Percentiles rank a stretch among this genome's conserved stretches.
These are phyloP conservation scores for Casuarius casuarius DNA, from an alignment of 2,113 vertebrate species.

Conservation along the genomic window DNA sequence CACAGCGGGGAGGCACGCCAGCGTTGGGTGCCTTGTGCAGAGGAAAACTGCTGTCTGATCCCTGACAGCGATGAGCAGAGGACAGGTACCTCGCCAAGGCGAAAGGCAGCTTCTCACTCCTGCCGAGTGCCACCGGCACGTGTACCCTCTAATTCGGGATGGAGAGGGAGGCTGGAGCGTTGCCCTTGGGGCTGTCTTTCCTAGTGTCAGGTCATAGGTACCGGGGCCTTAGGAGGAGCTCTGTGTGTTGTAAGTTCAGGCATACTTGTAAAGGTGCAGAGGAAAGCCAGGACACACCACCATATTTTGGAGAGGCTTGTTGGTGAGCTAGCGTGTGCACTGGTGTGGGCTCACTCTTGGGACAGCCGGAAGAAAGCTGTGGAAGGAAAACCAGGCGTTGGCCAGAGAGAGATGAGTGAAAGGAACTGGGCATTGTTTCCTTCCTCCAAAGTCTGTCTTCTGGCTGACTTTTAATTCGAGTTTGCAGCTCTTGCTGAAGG, in stretches of 20 bases:
- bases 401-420: neutral
- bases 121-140: too few relatives aligned
- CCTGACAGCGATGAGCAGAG: too few relatives aligned
- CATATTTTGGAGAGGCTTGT: neutral
- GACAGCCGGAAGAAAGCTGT: neutral
- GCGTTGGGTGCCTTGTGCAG: rapidly evolving
- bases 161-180: too few relatives aligned
- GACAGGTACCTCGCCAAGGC: too few relatives aligned
- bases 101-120: too few relatives aligned
- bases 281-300: neutral
- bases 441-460: neutral
- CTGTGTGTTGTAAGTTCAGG: neutral
- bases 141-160: too few relatives aligned
- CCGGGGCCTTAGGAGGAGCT: neutral
- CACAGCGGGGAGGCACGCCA: rapidly evolving
- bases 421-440: neutral
- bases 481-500: neutral
- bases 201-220: too few relatives aligned
- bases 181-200: too few relatives aligned
- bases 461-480: neutral
- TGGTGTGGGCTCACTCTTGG: neutral
- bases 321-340: too few relatives aligned
- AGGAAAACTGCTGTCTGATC: neutral
- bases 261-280: neutral
- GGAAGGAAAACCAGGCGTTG: neutral